Evolutionary conservation across 2,113 vertebrate genomes (phyloP).

Genomic region (Pogona vitticeps): DNA sequence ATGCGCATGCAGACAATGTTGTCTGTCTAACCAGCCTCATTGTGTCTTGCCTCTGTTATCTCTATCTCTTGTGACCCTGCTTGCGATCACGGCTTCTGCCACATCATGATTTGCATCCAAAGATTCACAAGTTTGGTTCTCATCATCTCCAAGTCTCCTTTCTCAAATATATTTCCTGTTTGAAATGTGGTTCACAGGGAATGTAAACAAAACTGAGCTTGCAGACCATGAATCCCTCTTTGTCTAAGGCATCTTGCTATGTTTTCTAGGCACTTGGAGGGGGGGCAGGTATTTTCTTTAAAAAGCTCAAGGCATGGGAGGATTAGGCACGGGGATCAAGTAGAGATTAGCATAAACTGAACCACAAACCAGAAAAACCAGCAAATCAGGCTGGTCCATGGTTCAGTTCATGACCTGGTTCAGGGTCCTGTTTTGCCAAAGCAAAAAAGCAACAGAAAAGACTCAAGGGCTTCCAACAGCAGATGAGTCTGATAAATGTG

Average conservation of each 20-base stretch:
- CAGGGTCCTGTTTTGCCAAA: neutral
- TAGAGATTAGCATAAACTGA: too few species aligned
- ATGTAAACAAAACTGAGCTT: neutral
- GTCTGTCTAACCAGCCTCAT: too few species aligned
- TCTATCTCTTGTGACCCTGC: neutral
- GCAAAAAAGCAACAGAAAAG: neutral
- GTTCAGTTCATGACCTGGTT: neutral
- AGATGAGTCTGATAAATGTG: neutral
- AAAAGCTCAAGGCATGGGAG: neutral
- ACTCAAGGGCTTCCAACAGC: neutral
- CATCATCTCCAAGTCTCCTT: neutral
- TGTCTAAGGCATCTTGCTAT: too few species aligned
- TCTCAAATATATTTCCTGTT: too few species aligned
- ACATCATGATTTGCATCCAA: neutral
- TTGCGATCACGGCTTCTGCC: neutral
- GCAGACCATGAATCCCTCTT: too few species aligned
- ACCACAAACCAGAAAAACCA: neutral
- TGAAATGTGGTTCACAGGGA: too few species aligned
- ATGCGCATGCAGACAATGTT: too few species aligned
- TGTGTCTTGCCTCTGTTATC: neutral
- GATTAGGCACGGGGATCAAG: neutral
- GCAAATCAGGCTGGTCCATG: neutral
- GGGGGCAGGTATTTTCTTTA: neutral
- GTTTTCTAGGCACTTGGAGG: too few species aligned
- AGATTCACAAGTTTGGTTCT: too few species aligned